Evolutionary conservation across 2,888 invertebrate genomes (phyloP), one percentile per base, ranked within the genome.

Genomic region (Panzeria rudis): DNA sequence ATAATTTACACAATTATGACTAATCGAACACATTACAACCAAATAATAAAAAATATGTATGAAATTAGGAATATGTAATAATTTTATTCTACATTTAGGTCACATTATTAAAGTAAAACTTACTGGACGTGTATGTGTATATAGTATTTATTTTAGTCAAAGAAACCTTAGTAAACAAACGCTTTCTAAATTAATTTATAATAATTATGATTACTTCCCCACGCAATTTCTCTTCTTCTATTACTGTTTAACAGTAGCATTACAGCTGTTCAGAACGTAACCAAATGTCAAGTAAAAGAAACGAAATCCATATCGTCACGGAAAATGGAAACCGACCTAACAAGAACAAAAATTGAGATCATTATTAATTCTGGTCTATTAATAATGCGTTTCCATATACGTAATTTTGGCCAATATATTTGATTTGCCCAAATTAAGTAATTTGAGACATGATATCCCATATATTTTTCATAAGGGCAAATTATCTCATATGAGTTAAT

Each of bases 81-180:
- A 32, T 81, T 68, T 68, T n/a, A n/a, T n/a, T n/a, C n/a, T n/a
- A n/a, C n/a, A n/a, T 29, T n/a, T 75, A 35, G 35, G 41, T 69
- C 44, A 29, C 25, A 5, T n/a, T 20, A 81, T 50, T 59, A 20
- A 3, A 73, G 23, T 54, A 44, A 15, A 47, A 76, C 76, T 82
- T 71, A 82, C 75, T 80, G 25, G 9, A 38, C 25, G 47, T 41
- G 6, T 23, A 6, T 35, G 50, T 64, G 50, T 64, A 9, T 59
- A 13, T 64, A 17, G 6, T 41, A n/a, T 47, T 23, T 54, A 17
- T 64, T 29, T 29, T 3, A 44, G 2, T 5, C 15, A 15, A 29
- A 59, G 64, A 52, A 71, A 77, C 56, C 71, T 76, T 77, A 64
- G 35, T 47, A 77, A 77, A 64, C 20, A 77, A 83, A 68, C 3